A percentile compares a stretch with the other conserved stretches of the same genome.
Conservation (phyloP, 2,113 vertebrate species). For the Sinocyclocheilus grahami region DNA sequence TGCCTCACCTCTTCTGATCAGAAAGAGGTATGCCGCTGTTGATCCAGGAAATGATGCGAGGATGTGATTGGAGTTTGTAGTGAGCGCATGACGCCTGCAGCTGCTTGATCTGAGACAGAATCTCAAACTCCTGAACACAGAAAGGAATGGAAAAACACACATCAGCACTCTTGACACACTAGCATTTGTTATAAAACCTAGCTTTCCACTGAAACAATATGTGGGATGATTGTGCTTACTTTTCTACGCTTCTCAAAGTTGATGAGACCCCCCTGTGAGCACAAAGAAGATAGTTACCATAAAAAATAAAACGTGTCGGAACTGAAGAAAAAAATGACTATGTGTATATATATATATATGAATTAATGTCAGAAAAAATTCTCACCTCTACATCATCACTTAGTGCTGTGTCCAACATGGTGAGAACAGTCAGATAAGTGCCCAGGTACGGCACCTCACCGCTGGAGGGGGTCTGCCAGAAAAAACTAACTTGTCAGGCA, state of each 20-base stretch:
- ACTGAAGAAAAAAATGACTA: neutral
- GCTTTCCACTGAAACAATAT: neutral
- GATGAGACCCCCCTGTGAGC: slow-evolving; percentile 79
- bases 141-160: neutral
- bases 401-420: slow-evolving; percentile 89
- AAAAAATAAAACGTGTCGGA: neutral
- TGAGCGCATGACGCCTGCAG: slow-evolving; percentile 80
- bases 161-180: neutral
- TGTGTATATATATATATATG: neutral
- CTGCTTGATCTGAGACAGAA: slow-evolving; percentile 81
- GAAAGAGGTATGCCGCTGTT: slow-evolving; percentile 72
- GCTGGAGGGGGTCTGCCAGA: slow-evolving; percentile 62
- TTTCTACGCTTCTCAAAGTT: slow-evolving; percentile 90
- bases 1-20: slow-evolving; percentile 83
- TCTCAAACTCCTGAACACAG: slow-evolving; percentile 82
- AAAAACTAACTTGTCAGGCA: neutral
- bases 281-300: slow-evolving; percentile 27
- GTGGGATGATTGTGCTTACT: slow-evolving; percentile 70
- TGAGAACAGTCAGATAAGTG: slow-evolving; percentile 84
- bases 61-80: slow-evolving; percentile 71
- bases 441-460: slow-evolving; percentile 86
- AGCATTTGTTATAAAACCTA: neutral
- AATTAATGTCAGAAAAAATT: neutral
- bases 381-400: slow-evolving; percentile 82
- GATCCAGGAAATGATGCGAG: slow-evolving; percentile 73